Percentiles rank a stretch among this genome's conserved stretches.
These are phyloP conservation scores for Cyprinodon tularosa DNA, from an alignment of 2,113 vertebrate genomes.

Conservation along the genomic window DNA sequence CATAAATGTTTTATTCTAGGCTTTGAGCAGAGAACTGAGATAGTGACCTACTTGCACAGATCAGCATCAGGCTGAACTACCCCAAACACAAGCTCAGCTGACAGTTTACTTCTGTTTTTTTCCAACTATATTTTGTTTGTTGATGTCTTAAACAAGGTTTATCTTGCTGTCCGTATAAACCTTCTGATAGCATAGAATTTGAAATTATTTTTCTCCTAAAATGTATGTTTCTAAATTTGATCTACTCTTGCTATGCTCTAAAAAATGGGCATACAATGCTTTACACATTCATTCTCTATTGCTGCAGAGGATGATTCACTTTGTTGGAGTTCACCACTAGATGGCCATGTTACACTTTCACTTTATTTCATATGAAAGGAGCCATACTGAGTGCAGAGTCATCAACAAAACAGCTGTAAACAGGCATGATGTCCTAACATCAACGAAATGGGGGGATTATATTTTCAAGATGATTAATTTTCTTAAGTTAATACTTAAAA, in stretches of 20 bases:
- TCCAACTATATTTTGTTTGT: constrained; percentile 19
- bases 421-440: constrained; percentile 13
- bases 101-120: constrained; percentile 39
- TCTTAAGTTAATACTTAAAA: constrained; percentile 17
- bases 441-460: constrained; percentile 4
- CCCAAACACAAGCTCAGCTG: constrained; percentile 28
- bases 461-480: constrained; percentile 19
- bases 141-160: constrained; percentile 3
- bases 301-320: constrained; percentile 40
- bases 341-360: constrained; percentile 65
- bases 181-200: too few species aligned
- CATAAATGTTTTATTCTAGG: constrained; percentile 68
- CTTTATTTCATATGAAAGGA: constrained; percentile 8
- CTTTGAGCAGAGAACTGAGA: constrained; percentile 28
- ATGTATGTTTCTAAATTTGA: too few species aligned
- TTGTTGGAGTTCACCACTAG: constrained; percentile 65
- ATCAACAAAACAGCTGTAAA: constrained; percentile 16
- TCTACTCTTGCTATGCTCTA: neutral
- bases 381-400: neutral
- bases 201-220: too few species aligned
- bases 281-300: constrained; percentile 5
- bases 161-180: neutral
- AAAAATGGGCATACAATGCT: neutral
- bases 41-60: constrained; percentile 18
- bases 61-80: constrained; percentile 3